These are phyloP conservation scores for Papilio aristodemus DNA, from an alignment of 1,140 invertebrate genomes.

Conservation along the genomic window DNA sequence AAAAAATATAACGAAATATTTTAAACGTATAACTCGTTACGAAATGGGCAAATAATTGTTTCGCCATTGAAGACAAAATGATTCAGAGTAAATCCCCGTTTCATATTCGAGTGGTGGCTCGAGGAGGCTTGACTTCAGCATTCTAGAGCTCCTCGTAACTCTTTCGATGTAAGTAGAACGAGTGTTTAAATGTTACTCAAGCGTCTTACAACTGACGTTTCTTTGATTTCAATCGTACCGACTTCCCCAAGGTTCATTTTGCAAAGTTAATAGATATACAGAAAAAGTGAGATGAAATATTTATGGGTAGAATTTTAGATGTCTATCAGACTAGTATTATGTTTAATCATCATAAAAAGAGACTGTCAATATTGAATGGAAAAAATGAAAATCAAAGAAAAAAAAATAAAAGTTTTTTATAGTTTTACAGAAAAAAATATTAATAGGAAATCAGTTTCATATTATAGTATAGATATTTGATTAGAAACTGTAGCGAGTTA, in stretches of 20 bases:
- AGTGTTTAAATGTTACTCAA: conserved; percentile 18
- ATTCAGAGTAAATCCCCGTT: background rate
- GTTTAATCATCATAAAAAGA: too few relatives aligned
- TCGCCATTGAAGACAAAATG: background rate
- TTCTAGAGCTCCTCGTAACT: background rate
- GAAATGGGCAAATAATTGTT: background rate
- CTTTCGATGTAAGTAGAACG: conserved; percentile 13
- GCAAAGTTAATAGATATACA: background rate
- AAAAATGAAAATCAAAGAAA: too few relatives aligned
- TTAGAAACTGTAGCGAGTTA: too few relatives aligned
- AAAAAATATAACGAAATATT: too few relatives aligned
- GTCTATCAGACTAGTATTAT: background rate
- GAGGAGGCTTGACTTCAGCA: conserved; percentile 2
- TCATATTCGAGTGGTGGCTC: background rate
- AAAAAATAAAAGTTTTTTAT: too few relatives aligned
- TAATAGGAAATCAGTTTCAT: too few relatives aligned
- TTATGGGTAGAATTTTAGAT: background rate
- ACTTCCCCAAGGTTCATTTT: background rate
- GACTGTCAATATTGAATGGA: too few relatives aligned
- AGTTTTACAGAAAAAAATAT: too few relatives aligned
- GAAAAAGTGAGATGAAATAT: background rate
- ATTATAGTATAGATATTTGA: too few relatives aligned
- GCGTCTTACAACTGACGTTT: conserved; percentile 5
- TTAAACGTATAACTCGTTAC: too few relatives aligned
- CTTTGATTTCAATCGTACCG: background rate